phyloP scores from a whole-genome alignment of 2,888 invertebrate species.

The Andrena haemorrhoa region DNA sequence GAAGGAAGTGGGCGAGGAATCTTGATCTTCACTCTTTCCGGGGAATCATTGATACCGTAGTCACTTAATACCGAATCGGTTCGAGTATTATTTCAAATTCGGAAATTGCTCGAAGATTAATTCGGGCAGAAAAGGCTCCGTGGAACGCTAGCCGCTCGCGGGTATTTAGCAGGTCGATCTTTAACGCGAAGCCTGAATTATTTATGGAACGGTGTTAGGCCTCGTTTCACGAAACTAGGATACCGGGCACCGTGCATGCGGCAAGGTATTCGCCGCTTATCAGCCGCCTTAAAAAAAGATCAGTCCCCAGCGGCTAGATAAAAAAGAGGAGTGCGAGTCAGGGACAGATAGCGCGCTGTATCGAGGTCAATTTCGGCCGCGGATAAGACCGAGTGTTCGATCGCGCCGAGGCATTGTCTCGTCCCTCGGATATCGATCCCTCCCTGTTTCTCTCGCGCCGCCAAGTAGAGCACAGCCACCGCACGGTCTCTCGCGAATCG shows the following conservation, averaged over 20 bases:
- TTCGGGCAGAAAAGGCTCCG: background rate
- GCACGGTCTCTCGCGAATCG: constrained; percentile 9
- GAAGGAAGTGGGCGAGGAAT: too few species aligned
- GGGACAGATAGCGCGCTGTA: constrained; percentile 13
- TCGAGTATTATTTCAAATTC: too few species aligned
- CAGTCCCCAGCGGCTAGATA: constrained; percentile 2
- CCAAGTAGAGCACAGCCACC: constrained; percentile 4
- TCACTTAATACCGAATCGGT: too few species aligned
- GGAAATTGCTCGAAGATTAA: too few species aligned
- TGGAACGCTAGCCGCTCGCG: background rate
- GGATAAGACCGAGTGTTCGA: constrained; percentile 12
- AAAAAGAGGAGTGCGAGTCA: constrained; percentile 7
- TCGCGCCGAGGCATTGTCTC: constrained; percentile 11
- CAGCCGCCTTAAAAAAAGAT: constrained; percentile 26
- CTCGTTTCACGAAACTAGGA: constrained; percentile 5
- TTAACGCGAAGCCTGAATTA: constrained; percentile 23
- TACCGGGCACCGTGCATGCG: constrained; percentile 5
- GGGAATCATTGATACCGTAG: too few species aligned
- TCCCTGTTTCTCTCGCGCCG: background rate
- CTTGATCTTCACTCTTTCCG: too few species aligned
- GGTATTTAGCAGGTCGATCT: constrained; percentile 13
- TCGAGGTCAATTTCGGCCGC: constrained; percentile 32
- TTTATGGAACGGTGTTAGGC: background rate
- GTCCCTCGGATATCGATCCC: background rate
- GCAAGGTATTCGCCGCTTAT: constrained; percentile 24